Conservation (phyloP, 2,888 invertebrate genomes). For the Drosophila glabriapex region DNA sequence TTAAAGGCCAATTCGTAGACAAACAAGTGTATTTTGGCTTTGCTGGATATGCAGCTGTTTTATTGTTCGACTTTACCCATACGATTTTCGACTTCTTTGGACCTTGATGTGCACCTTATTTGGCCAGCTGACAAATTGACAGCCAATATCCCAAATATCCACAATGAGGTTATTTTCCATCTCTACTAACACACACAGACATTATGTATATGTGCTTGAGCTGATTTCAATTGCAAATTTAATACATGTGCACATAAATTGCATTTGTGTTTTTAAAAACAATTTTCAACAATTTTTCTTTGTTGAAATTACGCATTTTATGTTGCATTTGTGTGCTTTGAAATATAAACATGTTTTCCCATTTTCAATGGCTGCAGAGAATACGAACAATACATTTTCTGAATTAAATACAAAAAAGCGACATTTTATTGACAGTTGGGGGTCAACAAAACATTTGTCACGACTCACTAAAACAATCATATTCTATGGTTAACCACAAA, state of each 20-base stretch:
- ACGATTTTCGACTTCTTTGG: conserved; percentile 21
- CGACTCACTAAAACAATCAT: conserved; percentile 48
- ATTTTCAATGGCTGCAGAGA: neutral
- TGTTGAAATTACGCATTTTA: neutral
- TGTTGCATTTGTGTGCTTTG: neutral
- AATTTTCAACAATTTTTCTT: neutral
- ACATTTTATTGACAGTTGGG: conserved; percentile 60
- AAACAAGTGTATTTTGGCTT: neutral
- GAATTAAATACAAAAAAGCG: conserved; percentile 22
- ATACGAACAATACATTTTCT: neutral
- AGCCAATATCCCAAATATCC: conserved; percentile 27
- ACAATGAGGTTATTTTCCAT: conserved; percentile 32
- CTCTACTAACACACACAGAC: conserved; percentile 11
- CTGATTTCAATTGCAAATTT: neutral
- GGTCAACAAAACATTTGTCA: conserved; percentile 55
- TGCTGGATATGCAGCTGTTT: conserved; percentile 18
- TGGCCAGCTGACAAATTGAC: conserved; percentile 39
- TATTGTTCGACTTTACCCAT: conserved; percentile 6
- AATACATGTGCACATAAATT: conserved; percentile 1
- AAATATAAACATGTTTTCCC: neutral
- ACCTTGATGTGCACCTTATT: conserved; percentile 25
- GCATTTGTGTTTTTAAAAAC: neutral
- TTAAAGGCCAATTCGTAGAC: neutral
- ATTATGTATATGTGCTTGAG: conserved; percentile 4
- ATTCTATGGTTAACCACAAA: conserved; percentile 16